Percentiles rank a stretch among this genome's conserved stretches.
Conservation (phyloP, 2,888 invertebrate species). For the Synergus umbraculus region DNA sequence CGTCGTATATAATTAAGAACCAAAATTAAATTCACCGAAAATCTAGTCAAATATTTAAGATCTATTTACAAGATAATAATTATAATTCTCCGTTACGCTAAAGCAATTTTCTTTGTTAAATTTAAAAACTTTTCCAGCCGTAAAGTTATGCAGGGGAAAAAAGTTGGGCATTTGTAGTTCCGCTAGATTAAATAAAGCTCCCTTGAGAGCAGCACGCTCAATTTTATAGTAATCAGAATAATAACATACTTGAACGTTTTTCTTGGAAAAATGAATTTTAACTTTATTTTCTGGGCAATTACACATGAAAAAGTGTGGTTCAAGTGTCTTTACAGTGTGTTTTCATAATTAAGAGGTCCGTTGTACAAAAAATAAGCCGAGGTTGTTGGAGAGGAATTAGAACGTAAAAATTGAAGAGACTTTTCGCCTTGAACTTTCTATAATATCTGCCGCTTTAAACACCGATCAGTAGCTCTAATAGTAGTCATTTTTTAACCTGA, state of each 20-base stretch:
- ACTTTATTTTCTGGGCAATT: background rate
- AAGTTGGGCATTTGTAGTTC: background rate
- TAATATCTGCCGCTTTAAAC: background rate
- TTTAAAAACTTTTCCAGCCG: background rate
- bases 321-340: background rate
- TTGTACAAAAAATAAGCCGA: background rate
- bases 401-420: background rate
- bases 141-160: background rate
- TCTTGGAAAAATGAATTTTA: background rate
- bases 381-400: background rate
- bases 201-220: background rate
- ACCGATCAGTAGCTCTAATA: background rate
- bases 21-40: too few species aligned
- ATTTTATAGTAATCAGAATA: background rate
- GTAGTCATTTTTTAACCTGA: background rate
- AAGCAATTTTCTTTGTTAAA: background rate
- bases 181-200: background rate
- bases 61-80: background rate
- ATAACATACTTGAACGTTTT: background rate
- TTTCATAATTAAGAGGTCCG: background rate
- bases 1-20: too few species aligned
- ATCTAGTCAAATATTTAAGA: background rate
- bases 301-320: background rate
- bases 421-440: background rate
- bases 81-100: background rate